Evolutionary conservation across 2,113 vertebrate species (phyloP).

Genomic region (Apus apus): DNA sequence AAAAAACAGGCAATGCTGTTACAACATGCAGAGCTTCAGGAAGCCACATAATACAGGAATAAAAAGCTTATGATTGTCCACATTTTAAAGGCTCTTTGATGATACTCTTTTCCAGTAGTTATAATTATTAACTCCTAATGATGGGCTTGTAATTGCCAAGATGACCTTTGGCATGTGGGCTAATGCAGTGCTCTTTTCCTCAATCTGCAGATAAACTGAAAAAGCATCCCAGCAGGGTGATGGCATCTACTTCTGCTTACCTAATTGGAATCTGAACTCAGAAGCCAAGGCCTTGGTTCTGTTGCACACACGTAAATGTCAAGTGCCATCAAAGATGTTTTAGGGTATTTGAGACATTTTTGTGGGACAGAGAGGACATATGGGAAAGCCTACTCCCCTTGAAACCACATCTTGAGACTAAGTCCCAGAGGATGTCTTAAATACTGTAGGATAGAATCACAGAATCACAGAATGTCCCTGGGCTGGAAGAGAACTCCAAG

Average conservation of each 20-base stretch:
- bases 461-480: no score
- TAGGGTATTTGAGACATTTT: background rate
- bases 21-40: background rate
- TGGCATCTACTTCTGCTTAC: background rate
- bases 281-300: background rate
- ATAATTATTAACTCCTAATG: background rate
- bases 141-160: background rate
- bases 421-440: background rate
- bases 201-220: background rate
- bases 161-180: background rate
- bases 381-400: background rate
- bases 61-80: background rate
- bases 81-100: background rate
- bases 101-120: background rate
- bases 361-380: background rate
- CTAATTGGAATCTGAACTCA: background rate
- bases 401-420: background rate
- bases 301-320: background rate
- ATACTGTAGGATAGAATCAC: background rate
- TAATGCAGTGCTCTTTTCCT: background rate
- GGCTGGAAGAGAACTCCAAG: no score
- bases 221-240: background rate
- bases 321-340: background rate
- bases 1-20: background rate
- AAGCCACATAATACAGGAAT: background rate